Percentiles rank a stretch among this genome's conserved stretches.
Evolutionary conservation across 1,140 invertebrate species (phyloP).

Genomic region (Polyergus mexicanus): DNA sequence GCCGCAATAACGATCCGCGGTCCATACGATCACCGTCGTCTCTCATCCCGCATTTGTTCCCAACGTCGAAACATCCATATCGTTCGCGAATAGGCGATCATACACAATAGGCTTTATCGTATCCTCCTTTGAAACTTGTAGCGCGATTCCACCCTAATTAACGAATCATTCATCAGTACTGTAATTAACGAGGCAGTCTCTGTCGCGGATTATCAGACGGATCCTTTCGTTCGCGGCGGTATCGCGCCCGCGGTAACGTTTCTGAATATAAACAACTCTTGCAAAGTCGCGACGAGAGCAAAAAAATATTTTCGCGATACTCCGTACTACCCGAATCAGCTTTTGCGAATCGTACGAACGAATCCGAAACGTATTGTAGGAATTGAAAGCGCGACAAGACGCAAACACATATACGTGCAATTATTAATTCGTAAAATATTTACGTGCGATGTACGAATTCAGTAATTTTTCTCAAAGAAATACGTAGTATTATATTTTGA

Average conservation of each 20-base stretch:
- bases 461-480: neutral
- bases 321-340: neutral
- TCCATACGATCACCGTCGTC: constrained; percentile 69
- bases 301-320: constrained; percentile 55
- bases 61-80: constrained; percentile 75
- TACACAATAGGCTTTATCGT: constrained; percentile 83
- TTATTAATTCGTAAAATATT: constrained; percentile 14
- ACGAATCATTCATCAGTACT: constrained; percentile 84
- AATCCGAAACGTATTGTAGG: neutral
- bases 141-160: constrained; percentile 84
- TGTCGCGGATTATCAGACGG: constrained; percentile 74
- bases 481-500: neutral
- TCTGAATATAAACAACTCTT: constrained; percentile 60
- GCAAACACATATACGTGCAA: neutral
- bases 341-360: neutral
- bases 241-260: constrained; percentile 62
- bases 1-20: constrained; percentile 71
- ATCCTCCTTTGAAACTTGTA: constrained; percentile 80
- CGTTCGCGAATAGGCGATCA: constrained; percentile 79
- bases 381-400: neutral
- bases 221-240: constrained; percentile 66
- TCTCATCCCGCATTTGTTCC: constrained; percentile 75
- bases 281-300: constrained; percentile 51
- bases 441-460: neutral
- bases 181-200: constrained; percentile 84